These are phyloP conservation scores for Willowsia nigromaculata DNA, from an alignment of 2,888 invertebrate genomes.

Conservation along the genomic window DNA sequence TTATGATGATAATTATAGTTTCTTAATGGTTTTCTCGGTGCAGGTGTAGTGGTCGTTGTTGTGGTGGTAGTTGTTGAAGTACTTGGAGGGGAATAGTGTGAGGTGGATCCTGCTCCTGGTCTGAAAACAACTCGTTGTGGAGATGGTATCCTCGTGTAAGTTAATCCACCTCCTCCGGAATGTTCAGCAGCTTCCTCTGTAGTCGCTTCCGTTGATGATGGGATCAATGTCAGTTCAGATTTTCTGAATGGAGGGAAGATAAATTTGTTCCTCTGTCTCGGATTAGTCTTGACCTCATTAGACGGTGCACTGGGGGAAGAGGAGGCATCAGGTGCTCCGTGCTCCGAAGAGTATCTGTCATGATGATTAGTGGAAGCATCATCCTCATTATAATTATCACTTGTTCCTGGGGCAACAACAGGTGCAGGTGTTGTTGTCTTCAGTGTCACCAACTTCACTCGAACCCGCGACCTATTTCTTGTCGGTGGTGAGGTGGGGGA, in stretches of 20 bases:
- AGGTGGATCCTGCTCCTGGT: not conserved
- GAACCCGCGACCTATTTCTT: conserved; percentile 38
- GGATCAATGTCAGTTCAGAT: conserved; percentile 40
- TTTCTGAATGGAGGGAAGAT: conserved; percentile 68
- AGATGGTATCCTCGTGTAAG: no score
- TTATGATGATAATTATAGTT: not conserved
- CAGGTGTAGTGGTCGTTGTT: conserved; percentile 1
- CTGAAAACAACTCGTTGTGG: conserved; percentile 4
- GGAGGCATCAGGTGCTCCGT: conserved; percentile 5
- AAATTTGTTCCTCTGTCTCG: not conserved
- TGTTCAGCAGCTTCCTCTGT: not conserved
- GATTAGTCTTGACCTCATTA: conserved; percentile 10
- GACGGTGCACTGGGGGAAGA: not conserved
- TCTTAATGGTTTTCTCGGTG: not conserved
- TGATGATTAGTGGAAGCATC: no score
- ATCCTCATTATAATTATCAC: conserved; percentile 14
- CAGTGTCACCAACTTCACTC: conserved; percentile 47
- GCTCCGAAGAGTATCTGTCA: no score
- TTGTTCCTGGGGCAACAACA: not conserved
- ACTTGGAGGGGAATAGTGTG: not conserved
- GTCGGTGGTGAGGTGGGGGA: no score
- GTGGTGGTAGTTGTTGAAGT: not conserved
- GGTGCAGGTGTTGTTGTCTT: conserved; percentile 45
- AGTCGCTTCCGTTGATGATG: conserved; percentile 34
- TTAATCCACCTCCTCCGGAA: no score